phyloP scores from a whole-genome alignment of 2,888 invertebrate genomes.

The Tineola bisselliella region DNA sequence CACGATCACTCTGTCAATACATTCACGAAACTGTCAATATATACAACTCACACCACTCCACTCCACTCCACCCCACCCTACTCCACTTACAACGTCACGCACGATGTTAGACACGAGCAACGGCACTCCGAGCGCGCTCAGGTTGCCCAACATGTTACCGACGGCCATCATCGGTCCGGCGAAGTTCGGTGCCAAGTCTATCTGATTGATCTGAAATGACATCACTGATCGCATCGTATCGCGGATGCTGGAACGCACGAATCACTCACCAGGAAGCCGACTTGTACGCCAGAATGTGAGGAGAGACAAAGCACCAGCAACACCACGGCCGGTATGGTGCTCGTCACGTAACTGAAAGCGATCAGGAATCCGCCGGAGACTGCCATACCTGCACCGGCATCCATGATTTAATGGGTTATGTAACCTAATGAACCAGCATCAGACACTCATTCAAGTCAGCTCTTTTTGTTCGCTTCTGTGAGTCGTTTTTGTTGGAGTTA shows the following conservation, averaged over 20 bases:
- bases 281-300: conserved; percentile 69
- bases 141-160: conserved; percentile 76
- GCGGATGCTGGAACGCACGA: not conserved
- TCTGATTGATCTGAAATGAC: conserved; percentile 72
- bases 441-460: too few relatives aligned
- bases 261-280: conserved; percentile 67
- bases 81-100: conserved; percentile 65
- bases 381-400: conserved; percentile 35
- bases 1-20: conserved; percentile 33
- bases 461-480: too few relatives aligned
- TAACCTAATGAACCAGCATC: too few relatives aligned
- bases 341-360: conserved; percentile 49
- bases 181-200: conserved; percentile 82
- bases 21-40: not conserved
- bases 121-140: conserved; percentile 77
- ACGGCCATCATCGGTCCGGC: conserved; percentile 84
- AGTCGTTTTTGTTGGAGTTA: too few relatives aligned
- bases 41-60: conserved; percentile 32
- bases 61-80: too few relatives aligned
- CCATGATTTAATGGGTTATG: not conserved
- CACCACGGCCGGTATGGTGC: conserved; percentile 48
- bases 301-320: conserved; percentile 68
- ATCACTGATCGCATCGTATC: not conserved
- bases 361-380: conserved; percentile 44
- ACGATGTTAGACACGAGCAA: conserved; percentile 73